phyloP scores from a whole-genome alignment of 2,797 vertebrate species.

The Hoplostethus mediterraneus region DNA sequence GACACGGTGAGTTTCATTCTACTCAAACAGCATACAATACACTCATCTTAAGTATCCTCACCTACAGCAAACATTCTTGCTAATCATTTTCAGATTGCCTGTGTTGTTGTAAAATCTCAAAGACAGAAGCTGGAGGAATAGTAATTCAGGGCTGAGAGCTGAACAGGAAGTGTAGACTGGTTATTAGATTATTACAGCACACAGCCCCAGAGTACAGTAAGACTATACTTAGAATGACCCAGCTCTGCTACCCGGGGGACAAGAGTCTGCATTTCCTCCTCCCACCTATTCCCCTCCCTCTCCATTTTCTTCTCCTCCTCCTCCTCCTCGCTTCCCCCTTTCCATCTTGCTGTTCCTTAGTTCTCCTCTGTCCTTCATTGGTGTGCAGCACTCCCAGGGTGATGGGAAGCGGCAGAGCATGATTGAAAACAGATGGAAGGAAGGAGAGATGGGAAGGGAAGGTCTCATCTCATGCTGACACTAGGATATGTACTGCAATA shows the following conservation, averaged over 20 bases:
- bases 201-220: constrained; percentile 43
- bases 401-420: constrained; percentile 30
- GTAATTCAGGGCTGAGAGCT: constrained; percentile 9
- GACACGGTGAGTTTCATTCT: no score
- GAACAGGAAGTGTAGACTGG: constrained; percentile 48
- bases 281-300: constrained; percentile 45
- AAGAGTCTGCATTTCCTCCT: constrained; percentile 53
- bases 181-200: constrained; percentile 53
- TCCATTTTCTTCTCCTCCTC: constrained; percentile 19
- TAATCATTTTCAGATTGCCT: constrained; percentile 6
- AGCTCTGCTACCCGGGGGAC: constrained; percentile 61
- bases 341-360: constrained; percentile 28
- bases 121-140: constrained; percentile 5
- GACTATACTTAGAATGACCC: constrained; percentile 76
- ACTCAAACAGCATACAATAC: no score
- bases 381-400: constrained; percentile 9
- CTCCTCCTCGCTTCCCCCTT: constrained; percentile 20
- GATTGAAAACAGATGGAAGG: constrained; percentile 56
- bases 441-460: background rate
- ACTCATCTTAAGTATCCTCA: background rate
- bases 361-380: constrained; percentile 9
- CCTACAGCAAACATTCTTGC: background rate
- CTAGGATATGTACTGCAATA: background rate
- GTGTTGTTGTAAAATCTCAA: constrained; percentile 4
- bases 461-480: background rate